Evolutionary conservation across 2,113 vertebrate genomes (phyloP).

Genomic region (Casuarius casuarius): DNA sequence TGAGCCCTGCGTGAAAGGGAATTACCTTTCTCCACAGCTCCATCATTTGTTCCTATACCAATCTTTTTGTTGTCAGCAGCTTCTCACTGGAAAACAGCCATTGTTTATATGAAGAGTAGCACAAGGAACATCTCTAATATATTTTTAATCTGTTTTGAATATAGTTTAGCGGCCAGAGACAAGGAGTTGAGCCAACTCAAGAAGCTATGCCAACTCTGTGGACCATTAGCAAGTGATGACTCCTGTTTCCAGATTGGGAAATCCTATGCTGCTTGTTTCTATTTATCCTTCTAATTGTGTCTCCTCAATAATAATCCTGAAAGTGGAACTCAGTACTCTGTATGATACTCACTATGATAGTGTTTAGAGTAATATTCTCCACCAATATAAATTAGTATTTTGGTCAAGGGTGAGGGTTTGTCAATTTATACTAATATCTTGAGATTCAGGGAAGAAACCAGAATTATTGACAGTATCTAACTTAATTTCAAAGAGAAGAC

Average conservation of each 20-base stretch:
- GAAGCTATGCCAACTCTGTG: background rate
- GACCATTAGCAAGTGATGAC: constrained; percentile 13
- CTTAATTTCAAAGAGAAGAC: background rate
- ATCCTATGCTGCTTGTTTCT: constrained; percentile 18
- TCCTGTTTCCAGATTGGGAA: constrained; percentile 18
- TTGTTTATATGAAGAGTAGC: background rate
- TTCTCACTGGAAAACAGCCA: background rate
- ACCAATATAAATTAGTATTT: background rate
- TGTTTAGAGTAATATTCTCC: background rate
- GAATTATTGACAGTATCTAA: background rate
- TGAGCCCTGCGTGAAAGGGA: background rate
- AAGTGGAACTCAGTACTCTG: background rate
- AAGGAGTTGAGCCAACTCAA: constrained; percentile 28
- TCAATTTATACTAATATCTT: background rate
- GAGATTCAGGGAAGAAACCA: background rate
- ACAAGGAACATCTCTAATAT: background rate
- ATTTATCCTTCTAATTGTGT: background rate
- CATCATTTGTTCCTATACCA: background rate
- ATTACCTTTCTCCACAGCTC: background rate
- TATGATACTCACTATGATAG: background rate
- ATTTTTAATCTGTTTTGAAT: constrained; percentile 11
- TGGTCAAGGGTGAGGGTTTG: background rate
- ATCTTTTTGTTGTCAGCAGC: background rate
- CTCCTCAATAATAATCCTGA: background rate
- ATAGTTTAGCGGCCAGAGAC: background rate